phyloP scores from a whole-genome alignment of 2,888 invertebrate genomes.

The Labia minor region DNA sequence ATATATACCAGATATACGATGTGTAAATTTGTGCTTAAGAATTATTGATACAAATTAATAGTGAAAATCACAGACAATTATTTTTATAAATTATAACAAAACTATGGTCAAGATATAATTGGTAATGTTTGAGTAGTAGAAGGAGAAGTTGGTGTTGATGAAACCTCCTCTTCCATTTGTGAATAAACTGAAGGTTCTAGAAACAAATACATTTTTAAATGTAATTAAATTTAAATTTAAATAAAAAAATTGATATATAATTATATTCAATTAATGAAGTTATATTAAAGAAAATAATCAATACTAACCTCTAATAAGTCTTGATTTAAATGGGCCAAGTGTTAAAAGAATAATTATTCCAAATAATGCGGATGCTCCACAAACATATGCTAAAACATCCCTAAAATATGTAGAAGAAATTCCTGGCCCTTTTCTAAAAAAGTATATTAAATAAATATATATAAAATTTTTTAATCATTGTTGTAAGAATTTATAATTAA shows the following conservation, averaged over 20 bases:
- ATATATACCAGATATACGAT: no score
- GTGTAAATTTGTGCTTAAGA: no score
- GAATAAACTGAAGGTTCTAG: not conserved
- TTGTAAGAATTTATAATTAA: slow-evolving; percentile 2
- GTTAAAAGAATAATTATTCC: slow-evolving; percentile 36
- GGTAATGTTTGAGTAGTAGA: not conserved
- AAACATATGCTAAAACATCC: slow-evolving; percentile 44
- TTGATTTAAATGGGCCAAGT: slow-evolving; percentile 20
- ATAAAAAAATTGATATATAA: not conserved
- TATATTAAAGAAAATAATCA: no score
- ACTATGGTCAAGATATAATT: not conserved
- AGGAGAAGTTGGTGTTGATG: not conserved
- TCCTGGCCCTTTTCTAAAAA: slow-evolving; percentile 36
- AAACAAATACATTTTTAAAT: not conserved
- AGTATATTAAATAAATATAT: slow-evolving; percentile 17
- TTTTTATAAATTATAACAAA: no score
- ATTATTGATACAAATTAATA: no score
- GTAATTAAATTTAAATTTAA: not conserved
- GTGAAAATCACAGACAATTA: not conserved
- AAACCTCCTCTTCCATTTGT: not conserved
- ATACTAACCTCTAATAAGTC: not conserved
- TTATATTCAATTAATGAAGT: no score
- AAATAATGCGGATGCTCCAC: slow-evolving; percentile 43
- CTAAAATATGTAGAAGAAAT: slow-evolving; percentile 42
- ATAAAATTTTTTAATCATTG: not conserved